phyloP scores from a whole-genome alignment of 2,888 invertebrate genomes.

The Netelia melanura region DNA sequence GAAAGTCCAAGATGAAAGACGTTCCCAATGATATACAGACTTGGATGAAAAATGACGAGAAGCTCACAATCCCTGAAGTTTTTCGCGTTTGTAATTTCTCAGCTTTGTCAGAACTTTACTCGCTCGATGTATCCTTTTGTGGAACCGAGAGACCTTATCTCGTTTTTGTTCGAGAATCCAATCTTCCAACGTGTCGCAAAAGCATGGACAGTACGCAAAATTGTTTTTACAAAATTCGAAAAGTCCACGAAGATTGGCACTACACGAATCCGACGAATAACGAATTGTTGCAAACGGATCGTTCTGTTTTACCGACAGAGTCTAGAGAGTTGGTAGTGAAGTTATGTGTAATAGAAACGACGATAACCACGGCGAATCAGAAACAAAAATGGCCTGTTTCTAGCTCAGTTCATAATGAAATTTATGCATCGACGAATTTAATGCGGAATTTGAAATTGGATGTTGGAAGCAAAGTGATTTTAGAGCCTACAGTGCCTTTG shows the following conservation, averaged over 20 bases:
- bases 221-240: slow-evolving; percentile 76
- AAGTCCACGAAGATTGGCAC: slow-evolving; percentile 73
- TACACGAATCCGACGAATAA: slow-evolving; percentile 64
- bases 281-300: slow-evolving; percentile 68
- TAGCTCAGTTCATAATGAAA: slow-evolving; percentile 79
- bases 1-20: slow-evolving; percentile 6
- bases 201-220: slow-evolving; percentile 35
- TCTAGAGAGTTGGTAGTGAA: slow-evolving; percentile 74
- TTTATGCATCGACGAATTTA: slow-evolving; percentile 86
- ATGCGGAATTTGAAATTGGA: slow-evolving; percentile 86
- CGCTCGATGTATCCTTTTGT: slow-evolving; percentile 39
- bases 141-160: slow-evolving; percentile 81
- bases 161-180: slow-evolving; percentile 81
- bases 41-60: slow-evolving; percentile 59
- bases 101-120: slow-evolving; percentile 42
- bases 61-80: slow-evolving; percentile 58
- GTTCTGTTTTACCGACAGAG: slow-evolving; percentile 59
- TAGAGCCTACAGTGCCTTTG: slow-evolving; percentile 83
- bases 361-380: slow-evolving; percentile 52
- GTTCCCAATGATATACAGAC: slow-evolving; percentile 10
- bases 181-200: slow-evolving; percentile 68
- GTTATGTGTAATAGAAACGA: slow-evolving; percentile 79
- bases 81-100: slow-evolving; percentile 74
- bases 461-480: slow-evolving; percentile 86
- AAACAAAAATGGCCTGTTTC: slow-evolving; percentile 26